These are phyloP conservation scores for Cephus pygmeus DNA, from an alignment of 2,888 invertebrate species.

Conservation along the genomic window DNA sequence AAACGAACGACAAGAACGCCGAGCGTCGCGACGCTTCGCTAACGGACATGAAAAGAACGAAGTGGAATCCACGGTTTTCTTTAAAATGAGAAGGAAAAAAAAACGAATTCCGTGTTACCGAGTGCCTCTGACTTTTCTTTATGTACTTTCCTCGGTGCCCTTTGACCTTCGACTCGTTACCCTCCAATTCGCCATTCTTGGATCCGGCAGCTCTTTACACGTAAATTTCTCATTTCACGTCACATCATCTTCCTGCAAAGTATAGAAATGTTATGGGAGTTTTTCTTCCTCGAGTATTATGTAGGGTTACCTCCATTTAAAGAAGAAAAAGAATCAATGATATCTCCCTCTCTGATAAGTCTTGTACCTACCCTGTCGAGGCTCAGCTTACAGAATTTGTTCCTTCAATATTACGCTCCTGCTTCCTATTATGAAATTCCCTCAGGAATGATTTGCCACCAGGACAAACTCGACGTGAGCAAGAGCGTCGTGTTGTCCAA, in stretches of 20 bases:
- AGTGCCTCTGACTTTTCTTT: background rate
- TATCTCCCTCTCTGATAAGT: background rate
- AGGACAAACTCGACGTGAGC: background rate
- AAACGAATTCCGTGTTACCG: background rate
- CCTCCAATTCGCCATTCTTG: background rate
- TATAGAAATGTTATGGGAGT: background rate
- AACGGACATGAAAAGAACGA: conserved; percentile 17
- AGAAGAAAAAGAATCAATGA: background rate
- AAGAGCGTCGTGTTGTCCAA: background rate
- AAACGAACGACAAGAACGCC: conserved; percentile 29
- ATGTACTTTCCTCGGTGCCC: conserved; percentile 6
- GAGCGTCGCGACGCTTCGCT: conserved; percentile 20
- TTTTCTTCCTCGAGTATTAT: background rate
- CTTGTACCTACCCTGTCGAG: background rate
- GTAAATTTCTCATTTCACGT: background rate
- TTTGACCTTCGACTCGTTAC: conserved; percentile 9
- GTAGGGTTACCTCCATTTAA: background rate
- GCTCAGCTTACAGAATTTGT: background rate
- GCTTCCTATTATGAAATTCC: background rate
- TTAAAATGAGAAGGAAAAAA: conserved; percentile 17
- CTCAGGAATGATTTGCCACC: background rate
- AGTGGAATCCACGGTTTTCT: conserved; percentile 20
- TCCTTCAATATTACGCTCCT: background rate
- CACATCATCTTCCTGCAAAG: background rate
- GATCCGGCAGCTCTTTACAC: background rate